Conservation (phyloP, 2,888 invertebrate genomes). For the Parapristionchus giblindavisi region DNA sequence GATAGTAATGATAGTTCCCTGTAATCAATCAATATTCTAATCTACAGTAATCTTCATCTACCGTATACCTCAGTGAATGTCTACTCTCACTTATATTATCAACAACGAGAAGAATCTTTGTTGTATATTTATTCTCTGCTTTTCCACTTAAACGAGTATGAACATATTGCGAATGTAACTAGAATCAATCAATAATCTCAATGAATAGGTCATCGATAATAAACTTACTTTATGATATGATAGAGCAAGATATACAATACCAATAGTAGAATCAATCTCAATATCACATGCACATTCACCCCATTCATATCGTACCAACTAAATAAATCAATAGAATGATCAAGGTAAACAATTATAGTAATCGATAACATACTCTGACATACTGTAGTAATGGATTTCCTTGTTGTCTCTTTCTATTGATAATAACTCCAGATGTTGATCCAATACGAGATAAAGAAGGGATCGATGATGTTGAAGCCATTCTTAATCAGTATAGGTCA, state of each 20-base stretch:
- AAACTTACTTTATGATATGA: slow-evolving; percentile 46
- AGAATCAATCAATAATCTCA: slow-evolving; percentile 36
- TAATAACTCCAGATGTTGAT: slow-evolving; percentile 47
- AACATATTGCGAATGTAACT: slow-evolving; percentile 66
- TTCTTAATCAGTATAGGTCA: too few relatives aligned
- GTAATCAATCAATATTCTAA: slow-evolving; percentile 16
- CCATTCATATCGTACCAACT: slow-evolving; percentile 64
- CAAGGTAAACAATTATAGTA: not conserved
- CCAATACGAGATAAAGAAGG: not conserved
- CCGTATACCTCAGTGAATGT: slow-evolving; percentile 30
- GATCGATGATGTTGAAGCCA: slow-evolving; percentile 16
- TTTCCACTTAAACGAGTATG: slow-evolving; percentile 60
- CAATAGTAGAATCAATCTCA: slow-evolving; percentile 60
- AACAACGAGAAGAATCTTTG: slow-evolving; percentile 44
- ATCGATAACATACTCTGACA: slow-evolving; percentile 41
- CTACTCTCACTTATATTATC: slow-evolving; percentile 32
- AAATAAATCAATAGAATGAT: not conserved
- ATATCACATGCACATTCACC: slow-evolving; percentile 62
- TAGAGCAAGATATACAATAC: slow-evolving; percentile 62
- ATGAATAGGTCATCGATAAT: not conserved
- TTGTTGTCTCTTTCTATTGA: slow-evolving; percentile 65
- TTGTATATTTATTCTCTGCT: slow-evolving; percentile 50
- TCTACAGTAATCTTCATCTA: not conserved
- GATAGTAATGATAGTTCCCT: slow-evolving; percentile 67
- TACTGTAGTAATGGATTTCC: slow-evolving; percentile 69